Evolutionary conservation across 2,888 invertebrate genomes (phyloP).

Genomic region (Frankliniella intonsa): DNA sequence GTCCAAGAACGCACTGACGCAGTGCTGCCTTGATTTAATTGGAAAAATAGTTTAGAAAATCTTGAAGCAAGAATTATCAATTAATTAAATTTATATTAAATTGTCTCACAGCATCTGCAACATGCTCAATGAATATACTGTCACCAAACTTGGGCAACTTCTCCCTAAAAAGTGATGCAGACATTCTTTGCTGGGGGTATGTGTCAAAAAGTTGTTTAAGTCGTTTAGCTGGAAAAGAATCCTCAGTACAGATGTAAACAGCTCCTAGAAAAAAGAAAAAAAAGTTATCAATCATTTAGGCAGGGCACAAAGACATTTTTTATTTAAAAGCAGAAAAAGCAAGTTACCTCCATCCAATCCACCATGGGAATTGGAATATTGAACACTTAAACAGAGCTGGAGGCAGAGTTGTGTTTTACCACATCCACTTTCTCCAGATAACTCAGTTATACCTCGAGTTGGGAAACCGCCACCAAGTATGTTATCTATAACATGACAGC

Average conservation of each 20-base stretch:
- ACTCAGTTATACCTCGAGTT: conserved; percentile 65
- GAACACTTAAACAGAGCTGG: conserved; percentile 63
- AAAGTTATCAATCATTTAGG: conserved; percentile 31
- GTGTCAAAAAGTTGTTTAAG: conserved; percentile 52
- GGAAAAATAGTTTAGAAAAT: neutral
- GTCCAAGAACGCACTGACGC: conserved; percentile 51
- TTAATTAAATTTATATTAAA: neutral
- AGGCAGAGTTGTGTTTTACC: conserved; percentile 79
- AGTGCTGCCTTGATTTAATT: conserved; percentile 51
- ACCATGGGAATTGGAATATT: conserved; percentile 52
- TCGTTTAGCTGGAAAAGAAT: conserved; percentile 66
- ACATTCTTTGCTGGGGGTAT: conserved; percentile 35
- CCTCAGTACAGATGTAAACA: conserved; percentile 74
- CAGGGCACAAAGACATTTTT: conserved; percentile 7
- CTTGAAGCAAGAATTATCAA: neutral
- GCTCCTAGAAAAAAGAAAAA: conserved; percentile 47
- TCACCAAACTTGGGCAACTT: conserved; percentile 50
- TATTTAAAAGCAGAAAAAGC: conserved; percentile 11
- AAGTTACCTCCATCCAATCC: conserved; percentile 52
- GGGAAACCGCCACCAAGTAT: conserved; percentile 64
- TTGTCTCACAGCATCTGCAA: conserved; percentile 53
- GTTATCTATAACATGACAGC: conserved; percentile 57
- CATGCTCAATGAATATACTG: conserved; percentile 62
- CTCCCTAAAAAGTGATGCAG: conserved; percentile 31
- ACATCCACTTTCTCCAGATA: conserved; percentile 73